These are phyloP conservation scores for Aplysina aerophoba DNA, from an alignment of 37 sponge, comb jelly and placozoan species.

Conservation along the genomic window DNA sequence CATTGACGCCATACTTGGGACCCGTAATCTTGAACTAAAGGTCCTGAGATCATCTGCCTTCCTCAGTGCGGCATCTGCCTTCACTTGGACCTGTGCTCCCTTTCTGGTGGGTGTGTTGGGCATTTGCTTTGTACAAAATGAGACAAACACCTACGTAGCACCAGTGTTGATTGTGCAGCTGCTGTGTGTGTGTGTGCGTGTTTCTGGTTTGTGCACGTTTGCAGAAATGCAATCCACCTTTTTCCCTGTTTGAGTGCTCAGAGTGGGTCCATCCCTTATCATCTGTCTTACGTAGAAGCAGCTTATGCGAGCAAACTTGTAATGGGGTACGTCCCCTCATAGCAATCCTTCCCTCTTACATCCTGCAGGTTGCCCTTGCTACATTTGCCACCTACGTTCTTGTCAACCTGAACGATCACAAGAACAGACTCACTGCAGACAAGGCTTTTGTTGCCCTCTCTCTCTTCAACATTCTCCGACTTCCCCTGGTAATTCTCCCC, in stretches of 20 bases:
- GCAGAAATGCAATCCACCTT: no score
- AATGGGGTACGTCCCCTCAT: no score
- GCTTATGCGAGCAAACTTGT: no score
- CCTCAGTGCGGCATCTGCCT: constrained; percentile 43
- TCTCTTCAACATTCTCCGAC: constrained; percentile 77
- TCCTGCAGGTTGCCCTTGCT: constrained; percentile 66
- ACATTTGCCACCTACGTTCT: constrained; percentile 76
- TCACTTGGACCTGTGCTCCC: constrained; percentile 74
- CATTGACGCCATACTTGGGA: constrained; percentile 34
- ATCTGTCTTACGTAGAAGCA: no score
- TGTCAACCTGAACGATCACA: constrained; percentile 11
- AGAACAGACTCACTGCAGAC: constrained; percentile 68
- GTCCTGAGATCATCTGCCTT: constrained; percentile 42
- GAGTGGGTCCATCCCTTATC: no score
- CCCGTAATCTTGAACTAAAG: constrained; percentile 55
- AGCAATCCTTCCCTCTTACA: no score
- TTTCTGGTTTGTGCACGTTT: no score
- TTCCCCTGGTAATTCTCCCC: constrained; percentile 79
- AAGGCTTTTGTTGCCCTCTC: constrained; percentile 84
- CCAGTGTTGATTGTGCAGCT: no score
- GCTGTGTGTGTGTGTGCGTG: no score
- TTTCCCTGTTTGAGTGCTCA: no score
- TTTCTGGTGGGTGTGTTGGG: constrained; percentile 69
- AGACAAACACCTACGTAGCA: no score
- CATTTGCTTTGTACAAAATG: no score